Conservation (phyloP, 2,797 vertebrate genomes). For the Sebastes hubbsi region DNA sequence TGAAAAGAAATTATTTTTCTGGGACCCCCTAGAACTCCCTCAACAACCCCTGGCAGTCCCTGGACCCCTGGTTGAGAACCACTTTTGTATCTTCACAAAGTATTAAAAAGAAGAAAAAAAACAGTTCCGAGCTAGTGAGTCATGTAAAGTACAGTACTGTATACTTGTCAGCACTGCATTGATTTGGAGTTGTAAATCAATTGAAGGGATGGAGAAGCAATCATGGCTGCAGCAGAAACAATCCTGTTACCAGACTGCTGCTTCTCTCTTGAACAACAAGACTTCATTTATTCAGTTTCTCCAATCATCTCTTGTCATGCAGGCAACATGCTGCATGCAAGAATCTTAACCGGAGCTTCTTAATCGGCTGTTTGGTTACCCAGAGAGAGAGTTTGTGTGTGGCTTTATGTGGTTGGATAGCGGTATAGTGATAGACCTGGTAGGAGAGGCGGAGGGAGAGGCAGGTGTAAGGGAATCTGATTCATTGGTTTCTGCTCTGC, state of each 20-base stretch:
- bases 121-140: not conserved
- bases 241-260: not conserved
- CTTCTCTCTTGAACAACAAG: not conserved
- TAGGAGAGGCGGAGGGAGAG: not conserved
- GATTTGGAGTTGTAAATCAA: conserved; percentile 30
- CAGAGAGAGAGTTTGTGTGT: not conserved
- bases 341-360: not conserved
- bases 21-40: too few species aligned
- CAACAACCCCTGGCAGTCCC: too few species aligned
- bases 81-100: too few species aligned
- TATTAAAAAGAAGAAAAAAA: too few species aligned
- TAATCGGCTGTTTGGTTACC: not conserved
- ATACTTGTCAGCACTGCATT: not conserved
- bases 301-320: not conserved
- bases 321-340: not conserved
- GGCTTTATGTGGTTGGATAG: not conserved
- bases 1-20: too few species aligned
- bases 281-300: not conserved
- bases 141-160: not conserved
- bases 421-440: not conserved
- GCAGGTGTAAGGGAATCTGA: conserved; percentile 36
- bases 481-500: conserved; percentile 47
- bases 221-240: conserved; percentile 21
- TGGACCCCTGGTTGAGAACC: too few species aligned
- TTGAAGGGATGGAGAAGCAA: conserved; percentile 22